Conservation (phyloP, 2,888 invertebrate species). For the Steinernema hermaphroditum region DNA sequence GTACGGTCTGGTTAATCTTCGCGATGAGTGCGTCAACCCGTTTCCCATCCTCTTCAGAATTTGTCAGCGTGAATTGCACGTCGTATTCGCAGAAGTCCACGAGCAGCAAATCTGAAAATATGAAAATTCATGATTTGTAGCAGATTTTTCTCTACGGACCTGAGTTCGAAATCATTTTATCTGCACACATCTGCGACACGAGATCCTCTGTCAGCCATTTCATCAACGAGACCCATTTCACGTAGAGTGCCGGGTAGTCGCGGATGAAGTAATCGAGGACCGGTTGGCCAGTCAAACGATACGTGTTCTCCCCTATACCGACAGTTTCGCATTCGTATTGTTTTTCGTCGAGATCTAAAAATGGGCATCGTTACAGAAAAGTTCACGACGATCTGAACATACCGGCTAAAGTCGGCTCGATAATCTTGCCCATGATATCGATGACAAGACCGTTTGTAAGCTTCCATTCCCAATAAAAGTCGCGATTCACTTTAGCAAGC, state of each 20-base stretch:
- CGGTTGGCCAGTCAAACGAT: background rate
- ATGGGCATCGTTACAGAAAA: background rate
- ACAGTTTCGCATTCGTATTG: background rate
- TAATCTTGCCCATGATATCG: background rate
- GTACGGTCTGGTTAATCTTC: background rate
- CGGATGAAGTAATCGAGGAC: background rate
- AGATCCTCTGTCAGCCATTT: background rate
- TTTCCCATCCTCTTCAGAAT: slow-evolving; percentile 50
- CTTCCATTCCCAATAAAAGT: background rate
- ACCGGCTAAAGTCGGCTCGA: background rate
- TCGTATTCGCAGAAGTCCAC: background rate
- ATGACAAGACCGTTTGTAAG: background rate
- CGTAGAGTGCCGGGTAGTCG: background rate
- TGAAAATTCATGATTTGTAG: background rate
- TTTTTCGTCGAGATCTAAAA: too few relatives aligned
- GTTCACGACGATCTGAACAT: background rate
- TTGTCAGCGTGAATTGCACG: slow-evolving; percentile 4
- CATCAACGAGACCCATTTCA: background rate
- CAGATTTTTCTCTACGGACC: background rate
- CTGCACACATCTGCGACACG: background rate
- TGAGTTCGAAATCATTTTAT: background rate
- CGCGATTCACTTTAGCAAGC: background rate
- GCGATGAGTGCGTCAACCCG: slow-evolving; percentile 49
- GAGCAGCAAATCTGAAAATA: background rate
- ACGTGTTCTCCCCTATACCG: background rate